Conservation (phyloP, 37 sponge, comb jelly and placozoan species). For the Halichondria panicea region DNA sequence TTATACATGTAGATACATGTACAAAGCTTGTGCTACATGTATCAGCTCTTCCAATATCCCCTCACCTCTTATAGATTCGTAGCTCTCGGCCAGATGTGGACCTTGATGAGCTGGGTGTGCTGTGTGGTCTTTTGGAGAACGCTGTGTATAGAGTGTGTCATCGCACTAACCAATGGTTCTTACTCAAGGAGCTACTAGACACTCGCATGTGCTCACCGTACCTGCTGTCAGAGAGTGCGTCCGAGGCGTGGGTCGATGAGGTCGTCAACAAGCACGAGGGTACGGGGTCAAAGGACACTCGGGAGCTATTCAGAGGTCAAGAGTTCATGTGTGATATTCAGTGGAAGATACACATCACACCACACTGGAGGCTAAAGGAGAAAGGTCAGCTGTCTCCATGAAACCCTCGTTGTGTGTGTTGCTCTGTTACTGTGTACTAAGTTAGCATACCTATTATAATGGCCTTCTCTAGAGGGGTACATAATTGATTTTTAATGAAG, state of each 20-base stretch:
- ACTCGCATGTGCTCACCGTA: conserved; percentile 49
- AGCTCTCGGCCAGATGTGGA: conserved; percentile 3
- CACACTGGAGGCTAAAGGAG: conserved; percentile 69
- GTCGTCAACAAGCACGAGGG: conserved; percentile 2
- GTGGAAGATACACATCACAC: conserved; percentile 52
- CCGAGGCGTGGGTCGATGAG: conserved; percentile 60
- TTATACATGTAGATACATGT: no score
- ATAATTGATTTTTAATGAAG: no score
- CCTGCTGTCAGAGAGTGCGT: conserved; percentile 52
- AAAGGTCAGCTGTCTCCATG: no score
- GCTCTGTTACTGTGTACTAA: no score
- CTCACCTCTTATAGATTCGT: neutral
- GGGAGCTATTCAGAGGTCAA: conserved; percentile 13
- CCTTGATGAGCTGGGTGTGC: neutral
- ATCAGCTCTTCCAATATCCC: neutral
- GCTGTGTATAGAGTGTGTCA: conserved; percentile 15
- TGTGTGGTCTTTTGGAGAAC: conserved; percentile 6
- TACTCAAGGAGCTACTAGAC: conserved; percentile 71
- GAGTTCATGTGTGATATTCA: conserved; percentile 52
- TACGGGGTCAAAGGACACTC: neutral
- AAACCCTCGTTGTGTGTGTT: no score
- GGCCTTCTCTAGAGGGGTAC: no score
- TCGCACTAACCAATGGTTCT: conserved; percentile 43
- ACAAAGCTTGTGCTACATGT: no score
- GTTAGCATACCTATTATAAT: no score